Base-by-base conservation (phyloP, 1,140 invertebrate species). In the Coelopa frigida region DNA sequence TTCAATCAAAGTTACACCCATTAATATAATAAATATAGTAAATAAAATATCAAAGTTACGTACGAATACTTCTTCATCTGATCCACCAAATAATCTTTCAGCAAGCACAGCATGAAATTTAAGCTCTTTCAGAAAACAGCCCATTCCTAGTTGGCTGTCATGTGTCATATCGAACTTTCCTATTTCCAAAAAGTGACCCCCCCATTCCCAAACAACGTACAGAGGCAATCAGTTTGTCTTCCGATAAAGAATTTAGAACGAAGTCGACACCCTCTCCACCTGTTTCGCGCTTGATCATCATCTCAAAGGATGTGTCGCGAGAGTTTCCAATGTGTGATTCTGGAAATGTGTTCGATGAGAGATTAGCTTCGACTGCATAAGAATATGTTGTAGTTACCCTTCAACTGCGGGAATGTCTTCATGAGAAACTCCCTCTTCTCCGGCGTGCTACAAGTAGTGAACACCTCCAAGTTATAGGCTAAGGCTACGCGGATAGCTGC, bases 41-140 rank as follows among this genome's bases (percentile, higher is more conserved):
- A n/a, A n/a, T n/a, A n/a, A n/a, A n/a, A n/a, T n/a, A n/a, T n/a
- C n/a, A n/a, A n/a, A n/a, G n/a, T n/a, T n/a, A n/a, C n/a, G n/a
- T n/a, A n/a, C n/a, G n/a, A n/a, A n/a, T n/a, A n/a, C 52, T 68
- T 75, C 54, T 31, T 65, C 53, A 22, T 71, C 70, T 48, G 57
- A 51, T 45, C 71, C 65, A 45, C 64, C 71, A 58, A 86, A 83
- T 40, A 93, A 70, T 47, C 78, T 77, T 69, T 92, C 89, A 56
- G 94, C 76, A 58, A 92, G 77, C 49, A 94, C 83, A 27, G 89
- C 89, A 72, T 91, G 87, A 73, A 94, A 87, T 60, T 84, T 87
- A 4, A 84, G 80, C 61, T 92, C 91, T 43, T 83, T 84, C 27
- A 83, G 71, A 70, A 97, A 92, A 33, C 85, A 72, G 36, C 87